Conservation (phyloP, 2,113 vertebrate species). For the Addax nasomaculatus region DNA sequence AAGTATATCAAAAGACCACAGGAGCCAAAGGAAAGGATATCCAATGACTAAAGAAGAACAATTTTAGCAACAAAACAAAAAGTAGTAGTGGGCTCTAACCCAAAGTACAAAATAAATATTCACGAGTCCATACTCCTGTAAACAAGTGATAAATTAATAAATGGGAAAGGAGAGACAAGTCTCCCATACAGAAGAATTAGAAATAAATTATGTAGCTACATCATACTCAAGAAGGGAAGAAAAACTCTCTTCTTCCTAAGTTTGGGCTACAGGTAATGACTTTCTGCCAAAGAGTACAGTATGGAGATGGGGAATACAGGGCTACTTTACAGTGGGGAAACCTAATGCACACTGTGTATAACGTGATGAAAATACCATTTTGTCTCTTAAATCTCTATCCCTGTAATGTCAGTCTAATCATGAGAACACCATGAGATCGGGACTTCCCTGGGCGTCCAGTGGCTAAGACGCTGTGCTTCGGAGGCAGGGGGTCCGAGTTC, state of each 20-base stretch:
- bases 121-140: background rate
- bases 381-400: background rate
- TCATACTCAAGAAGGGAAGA: background rate
- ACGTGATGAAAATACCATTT: background rate
- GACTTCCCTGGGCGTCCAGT: background rate
- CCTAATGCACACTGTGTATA: background rate
- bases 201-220: background rate
- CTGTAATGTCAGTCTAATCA: too few relatives aligned
- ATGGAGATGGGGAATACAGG: background rate
- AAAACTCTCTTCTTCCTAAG: background rate
- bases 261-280: background rate
- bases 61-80: background rate
- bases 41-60: background rate
- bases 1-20: background rate
- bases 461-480: background rate
- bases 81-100: background rate
- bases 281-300: background rate
- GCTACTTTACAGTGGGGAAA: background rate
- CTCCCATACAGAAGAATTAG: background rate
- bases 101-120: background rate
- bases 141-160: background rate
- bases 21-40: background rate
- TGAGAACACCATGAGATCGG: background rate
- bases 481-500: fast-evolving
- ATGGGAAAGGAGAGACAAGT: background rate